Conservation (phyloP, 92 coral and sea anemone genomes). For the Porites lobata region DNA sequence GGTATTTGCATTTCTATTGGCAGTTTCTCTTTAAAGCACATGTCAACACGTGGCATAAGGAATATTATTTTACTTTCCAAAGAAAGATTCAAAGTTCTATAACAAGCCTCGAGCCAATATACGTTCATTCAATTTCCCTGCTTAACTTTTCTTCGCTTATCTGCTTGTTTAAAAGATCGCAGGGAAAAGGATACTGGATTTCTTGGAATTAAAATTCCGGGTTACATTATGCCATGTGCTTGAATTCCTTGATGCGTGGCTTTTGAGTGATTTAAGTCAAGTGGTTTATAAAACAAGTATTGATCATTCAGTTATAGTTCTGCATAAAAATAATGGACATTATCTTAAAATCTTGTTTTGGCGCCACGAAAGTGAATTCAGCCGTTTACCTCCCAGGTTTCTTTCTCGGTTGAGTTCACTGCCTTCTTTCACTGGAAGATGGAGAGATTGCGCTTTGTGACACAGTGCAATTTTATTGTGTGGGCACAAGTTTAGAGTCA, state of each 20-base stretch:
- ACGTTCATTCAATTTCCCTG: not conserved
- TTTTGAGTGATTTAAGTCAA: slow-evolving; percentile 3
- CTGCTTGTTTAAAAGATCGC: not conserved
- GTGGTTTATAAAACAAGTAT: not conserved
- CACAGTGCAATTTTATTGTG: too few species aligned
- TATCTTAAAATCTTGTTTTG: slow-evolving; percentile 2
- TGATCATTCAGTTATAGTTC: not conserved
- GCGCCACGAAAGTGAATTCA: slow-evolving; percentile 14
- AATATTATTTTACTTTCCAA: slow-evolving; percentile 2
- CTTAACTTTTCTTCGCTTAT: not conserved
- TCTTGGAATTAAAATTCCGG: not conserved
- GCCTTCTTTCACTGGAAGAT: not conserved
- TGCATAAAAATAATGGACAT: slow-evolving; percentile 17
- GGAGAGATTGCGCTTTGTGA: too few species aligned
- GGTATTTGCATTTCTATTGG: slow-evolving; percentile 11
- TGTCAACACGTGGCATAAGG: slow-evolving; percentile 46
- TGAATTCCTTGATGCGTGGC: slow-evolving; percentile 1
- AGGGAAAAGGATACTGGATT: too few species aligned
- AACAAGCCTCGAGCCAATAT: slow-evolving; percentile 10
- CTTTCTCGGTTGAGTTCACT: not conserved
- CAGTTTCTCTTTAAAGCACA: not conserved
- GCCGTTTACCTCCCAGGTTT: not conserved
- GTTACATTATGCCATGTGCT: slow-evolving; percentile 26
- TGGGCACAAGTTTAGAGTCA: not conserved
- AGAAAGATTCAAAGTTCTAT: not conserved